These are phyloP conservation scores for Helarctos malayanus DNA, from an alignment of 2,797 vertebrate species.

Conservation along the genomic window DNA sequence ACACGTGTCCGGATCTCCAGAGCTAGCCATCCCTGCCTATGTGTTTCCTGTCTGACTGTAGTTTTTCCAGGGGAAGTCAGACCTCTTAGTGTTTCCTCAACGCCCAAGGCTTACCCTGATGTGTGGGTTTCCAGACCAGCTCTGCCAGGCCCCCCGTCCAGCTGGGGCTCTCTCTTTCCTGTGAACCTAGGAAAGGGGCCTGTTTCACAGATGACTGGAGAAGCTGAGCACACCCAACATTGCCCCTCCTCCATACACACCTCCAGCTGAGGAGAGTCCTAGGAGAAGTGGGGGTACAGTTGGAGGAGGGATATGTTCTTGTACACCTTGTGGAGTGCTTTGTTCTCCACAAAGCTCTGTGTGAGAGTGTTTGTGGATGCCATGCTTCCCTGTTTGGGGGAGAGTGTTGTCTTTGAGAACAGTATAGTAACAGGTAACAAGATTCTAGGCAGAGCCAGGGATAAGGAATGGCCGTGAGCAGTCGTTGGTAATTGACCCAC, in stretches of 20 bases:
- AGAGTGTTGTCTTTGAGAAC: background rate
- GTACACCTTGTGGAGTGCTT: background rate
- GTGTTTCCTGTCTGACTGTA: slow-evolving; percentile 77
- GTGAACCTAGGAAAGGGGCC: slow-evolving; percentile 17
- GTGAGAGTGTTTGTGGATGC: too few species aligned
- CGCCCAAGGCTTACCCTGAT: background rate
- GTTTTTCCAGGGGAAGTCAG: slow-evolving; percentile 82
- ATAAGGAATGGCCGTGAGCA: background rate
- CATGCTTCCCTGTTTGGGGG: background rate
- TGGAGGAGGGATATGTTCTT: background rate
- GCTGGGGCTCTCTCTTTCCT: slow-evolving; percentile 61
- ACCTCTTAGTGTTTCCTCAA: slow-evolving; percentile 70
- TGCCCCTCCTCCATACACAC: background rate
- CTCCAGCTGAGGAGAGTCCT: background rate
- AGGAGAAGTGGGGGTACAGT: background rate
- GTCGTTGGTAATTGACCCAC: background rate
- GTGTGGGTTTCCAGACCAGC: slow-evolving; percentile 50
- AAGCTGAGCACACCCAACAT: background rate
- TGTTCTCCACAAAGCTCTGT: background rate
- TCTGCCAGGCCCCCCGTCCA: background rate
- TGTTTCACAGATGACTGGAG: background rate
- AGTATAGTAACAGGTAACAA: background rate
- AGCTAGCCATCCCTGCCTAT: slow-evolving; percentile 58
- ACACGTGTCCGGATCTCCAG: slow-evolving; percentile 13
- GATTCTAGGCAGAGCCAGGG: background rate